Conservation (phyloP, 2,888 invertebrate genomes). For the Drosophila stalkeri region DNA sequence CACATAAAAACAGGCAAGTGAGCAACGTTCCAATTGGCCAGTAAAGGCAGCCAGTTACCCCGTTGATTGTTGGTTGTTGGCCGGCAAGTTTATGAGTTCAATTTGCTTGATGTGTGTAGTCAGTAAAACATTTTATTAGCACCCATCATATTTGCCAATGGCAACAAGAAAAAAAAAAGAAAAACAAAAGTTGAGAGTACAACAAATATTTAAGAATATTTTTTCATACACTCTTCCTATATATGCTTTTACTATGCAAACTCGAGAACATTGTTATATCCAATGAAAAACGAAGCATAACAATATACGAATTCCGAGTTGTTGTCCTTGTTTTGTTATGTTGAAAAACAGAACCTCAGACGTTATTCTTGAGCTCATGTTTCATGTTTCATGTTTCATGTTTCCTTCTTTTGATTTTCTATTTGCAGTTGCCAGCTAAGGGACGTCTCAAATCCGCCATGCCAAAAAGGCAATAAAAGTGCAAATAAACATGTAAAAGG, state of each 20-base stretch:
- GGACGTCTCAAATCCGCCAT: constrained; percentile 27
- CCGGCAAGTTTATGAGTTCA: constrained; percentile 57
- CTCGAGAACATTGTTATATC: background rate
- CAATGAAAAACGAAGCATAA: background rate
- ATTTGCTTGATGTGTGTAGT: constrained; percentile 51
- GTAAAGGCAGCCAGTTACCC: constrained; percentile 19
- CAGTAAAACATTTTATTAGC: constrained; percentile 67
- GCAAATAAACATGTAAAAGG: constrained; percentile 77
- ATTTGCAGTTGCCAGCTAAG: constrained; percentile 51
- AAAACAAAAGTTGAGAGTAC: background rate
- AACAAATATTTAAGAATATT: background rate
- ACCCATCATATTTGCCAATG: constrained; percentile 66
- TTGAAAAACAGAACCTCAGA: background rate
- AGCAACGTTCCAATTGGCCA: constrained; percentile 5
- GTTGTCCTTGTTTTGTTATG: constrained; percentile 14
- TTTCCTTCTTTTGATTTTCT: constrained; percentile 40
- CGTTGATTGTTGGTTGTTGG: background rate
- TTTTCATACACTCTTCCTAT: background rate
- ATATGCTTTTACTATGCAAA: background rate
- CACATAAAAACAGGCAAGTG: constrained; percentile 61
- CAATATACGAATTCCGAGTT: constrained; percentile 23
- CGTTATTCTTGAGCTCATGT: constrained; percentile 30
- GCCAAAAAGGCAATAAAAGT: constrained; percentile 63
- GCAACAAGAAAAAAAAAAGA: too few species aligned
- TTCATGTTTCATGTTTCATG: constrained; percentile 30